Evolutionary conservation across 1,140 invertebrate genomes (phyloP), one percentile per base, ranked within the genome.

Genomic region (Rhagoletis pomonella): DNA sequence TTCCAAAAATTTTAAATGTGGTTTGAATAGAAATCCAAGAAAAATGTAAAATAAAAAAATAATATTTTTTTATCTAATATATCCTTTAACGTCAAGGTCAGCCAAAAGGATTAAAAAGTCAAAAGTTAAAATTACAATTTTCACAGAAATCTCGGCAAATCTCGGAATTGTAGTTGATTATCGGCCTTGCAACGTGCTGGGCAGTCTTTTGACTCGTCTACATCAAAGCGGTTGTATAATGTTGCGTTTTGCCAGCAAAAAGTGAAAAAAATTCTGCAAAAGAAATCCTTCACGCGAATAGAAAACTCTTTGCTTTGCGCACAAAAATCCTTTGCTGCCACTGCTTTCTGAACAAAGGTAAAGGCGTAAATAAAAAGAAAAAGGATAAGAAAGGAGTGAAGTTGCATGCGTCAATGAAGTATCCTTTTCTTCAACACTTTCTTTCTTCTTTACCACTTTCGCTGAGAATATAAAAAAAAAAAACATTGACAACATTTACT

Each of bases 81-180:
- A 47, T 6, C 42, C 2, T 44, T 44, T 47, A 58, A 29, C 73
- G n/a, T 9, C 47, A 55, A 81, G 73, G 73, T 3, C 47, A 19
- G 55, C 14, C 47, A 1, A 81, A 81, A 81, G 73, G 50, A 50
- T 81, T 81, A 81, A 55, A 29, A 81, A 81, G 47, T 29, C 47
- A 81, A 81, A 81, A n/a, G 19, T 44, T 81, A 29, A 81, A 81
- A 81, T 29, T 42, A 81, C 50, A 44, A 81, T 47, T 55, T 55
- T 81, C 73, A 6, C 17, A 17, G 47, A 47, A 81, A 81, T 47
- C 50, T 19, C 73, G 19, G 29, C 39, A 77, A 50, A 77, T n/a
- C 17, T 9, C 4, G 4, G 17, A 47, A 55, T 1, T 1, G 42
- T 47, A 81, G 9, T 50, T 29, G 42, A 81, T 58, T 81, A 3